Percentiles rank a stretch among this genome's conserved stretches.
phyloP scores from a whole-genome alignment of 2,888 invertebrate genomes.

The Mellilla xanthometata region DNA sequence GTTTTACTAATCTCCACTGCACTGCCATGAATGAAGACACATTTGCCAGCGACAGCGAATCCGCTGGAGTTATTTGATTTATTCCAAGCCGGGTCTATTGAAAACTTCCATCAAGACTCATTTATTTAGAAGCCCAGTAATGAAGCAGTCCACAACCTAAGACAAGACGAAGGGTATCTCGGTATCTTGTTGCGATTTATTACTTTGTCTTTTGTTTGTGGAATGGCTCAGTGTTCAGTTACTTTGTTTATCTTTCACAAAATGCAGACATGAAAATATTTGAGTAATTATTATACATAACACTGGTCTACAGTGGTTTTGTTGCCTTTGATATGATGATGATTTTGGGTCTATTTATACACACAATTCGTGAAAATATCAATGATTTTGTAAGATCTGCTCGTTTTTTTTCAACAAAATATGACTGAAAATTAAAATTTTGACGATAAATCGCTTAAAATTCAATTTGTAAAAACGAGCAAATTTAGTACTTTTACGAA shows the following conservation, averaged over 20 bases:
- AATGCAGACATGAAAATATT: too few relatives aligned
- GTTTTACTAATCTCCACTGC: constrained; percentile 43
- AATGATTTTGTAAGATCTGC: too few relatives aligned
- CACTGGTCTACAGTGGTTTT: too few relatives aligned
- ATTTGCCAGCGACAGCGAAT: constrained; percentile 76
- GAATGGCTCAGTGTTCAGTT: constrained; percentile 3
- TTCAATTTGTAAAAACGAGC: too few relatives aligned
- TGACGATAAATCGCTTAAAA: too few relatives aligned
- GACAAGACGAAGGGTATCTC: constrained; percentile 38
- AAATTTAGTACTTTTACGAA: too few relatives aligned
- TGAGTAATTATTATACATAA: too few relatives aligned
- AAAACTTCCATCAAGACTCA: constrained; percentile 62
- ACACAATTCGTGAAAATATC: too few relatives aligned
- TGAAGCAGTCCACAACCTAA: constrained; percentile 46
- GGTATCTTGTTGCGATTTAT: constrained; percentile 41
- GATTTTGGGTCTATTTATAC: too few relatives aligned
- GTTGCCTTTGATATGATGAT: too few relatives aligned
- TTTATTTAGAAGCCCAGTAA: constrained; percentile 58
- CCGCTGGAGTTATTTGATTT: constrained; percentile 74
- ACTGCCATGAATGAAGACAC: constrained; percentile 78
- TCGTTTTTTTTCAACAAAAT: too few relatives aligned
- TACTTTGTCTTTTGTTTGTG: constrained; percentile 29
- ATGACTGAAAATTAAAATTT: too few relatives aligned
- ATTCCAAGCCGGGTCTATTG: constrained; percentile 67
- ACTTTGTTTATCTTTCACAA: constrained; percentile 1